A percentile compares a stretch with the other conserved stretches of the same genome.
Evolutionary conservation across 2,113 vertebrate species (phyloP).

Genomic region (Xerus inauris): DNA sequence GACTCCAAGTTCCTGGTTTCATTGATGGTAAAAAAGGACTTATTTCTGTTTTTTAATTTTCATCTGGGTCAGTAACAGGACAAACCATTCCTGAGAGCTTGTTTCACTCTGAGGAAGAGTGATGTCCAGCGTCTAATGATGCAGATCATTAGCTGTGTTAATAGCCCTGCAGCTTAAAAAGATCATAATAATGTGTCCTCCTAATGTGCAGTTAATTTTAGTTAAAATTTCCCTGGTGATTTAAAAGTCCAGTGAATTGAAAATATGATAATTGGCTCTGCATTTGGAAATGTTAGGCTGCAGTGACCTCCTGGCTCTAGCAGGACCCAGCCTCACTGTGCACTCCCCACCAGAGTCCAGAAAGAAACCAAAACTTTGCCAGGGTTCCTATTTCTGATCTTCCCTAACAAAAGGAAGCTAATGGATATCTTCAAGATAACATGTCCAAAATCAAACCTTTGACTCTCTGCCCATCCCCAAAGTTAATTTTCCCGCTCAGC

Average conservation of each 20-base stretch:
- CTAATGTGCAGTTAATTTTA: slow-evolving; percentile 77
- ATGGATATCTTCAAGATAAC: neutral
- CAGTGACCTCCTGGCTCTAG: neutral
- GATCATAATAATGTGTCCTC: slow-evolving; percentile 68
- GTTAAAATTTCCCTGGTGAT: slow-evolving; percentile 66
- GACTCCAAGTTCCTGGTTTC: neutral
- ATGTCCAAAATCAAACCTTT: neutral
- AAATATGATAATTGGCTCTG: slow-evolving; percentile 57
- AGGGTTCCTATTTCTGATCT: neutral
- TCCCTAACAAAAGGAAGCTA: neutral
- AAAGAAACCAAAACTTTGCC: neutral
- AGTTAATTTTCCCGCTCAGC: neutral
- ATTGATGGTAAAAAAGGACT: neutral
- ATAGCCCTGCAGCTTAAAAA: slow-evolving; percentile 54
- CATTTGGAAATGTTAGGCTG: neutral
- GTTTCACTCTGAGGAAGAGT: slow-evolving; percentile 62
- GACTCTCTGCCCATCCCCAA: neutral
- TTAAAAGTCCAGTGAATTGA: slow-evolving; percentile 61
- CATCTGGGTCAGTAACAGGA: slow-evolving; percentile 77
- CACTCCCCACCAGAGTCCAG: neutral
- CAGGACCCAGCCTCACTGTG: neutral
- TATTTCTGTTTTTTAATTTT: slow-evolving; percentile 70
- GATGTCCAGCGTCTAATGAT: slow-evolving; percentile 74
- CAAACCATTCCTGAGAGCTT: slow-evolving; percentile 45
- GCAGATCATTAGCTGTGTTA: slow-evolving; percentile 68